Evolutionary conservation across 2,888 invertebrate species (phyloP).

Genomic region (Strigamia crassipes): DNA sequence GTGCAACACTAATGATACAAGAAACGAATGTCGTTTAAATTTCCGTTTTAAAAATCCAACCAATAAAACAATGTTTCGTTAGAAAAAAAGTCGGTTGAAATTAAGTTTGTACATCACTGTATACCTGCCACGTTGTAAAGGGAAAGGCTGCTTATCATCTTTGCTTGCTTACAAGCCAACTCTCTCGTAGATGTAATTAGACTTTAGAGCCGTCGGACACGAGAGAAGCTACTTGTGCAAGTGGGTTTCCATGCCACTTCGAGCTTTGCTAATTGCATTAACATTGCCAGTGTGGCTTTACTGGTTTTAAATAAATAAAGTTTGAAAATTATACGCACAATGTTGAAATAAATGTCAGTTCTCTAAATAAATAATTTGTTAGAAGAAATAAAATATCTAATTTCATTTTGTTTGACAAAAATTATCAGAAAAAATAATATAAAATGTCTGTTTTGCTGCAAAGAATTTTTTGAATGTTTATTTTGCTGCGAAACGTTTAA

Average conservation of each 20-base stretch:
- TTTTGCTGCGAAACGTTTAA: too few species aligned
- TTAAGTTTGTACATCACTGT: background rate
- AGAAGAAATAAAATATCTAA: background rate
- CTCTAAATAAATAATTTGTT: background rate
- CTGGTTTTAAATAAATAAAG: constrained; percentile 10
- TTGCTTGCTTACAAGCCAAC: background rate
- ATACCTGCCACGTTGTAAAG: background rate
- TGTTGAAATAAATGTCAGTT: background rate
- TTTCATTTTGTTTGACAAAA: background rate
- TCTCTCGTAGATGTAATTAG: background rate
- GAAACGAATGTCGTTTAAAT: background rate
- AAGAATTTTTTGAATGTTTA: too few species aligned
- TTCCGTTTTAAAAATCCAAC: background rate
- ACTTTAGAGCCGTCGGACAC: constrained; percentile 2
- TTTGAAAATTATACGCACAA: background rate
- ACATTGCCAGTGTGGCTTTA: constrained; percentile 4
- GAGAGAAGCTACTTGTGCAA: background rate
- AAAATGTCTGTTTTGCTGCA: too few species aligned
- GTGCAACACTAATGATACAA: background rate
- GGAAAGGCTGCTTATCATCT: constrained; percentile 3
- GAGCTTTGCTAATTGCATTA: background rate
- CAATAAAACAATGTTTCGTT: background rate
- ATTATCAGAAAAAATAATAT: background rate
- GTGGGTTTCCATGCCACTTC: constrained; percentile 10
- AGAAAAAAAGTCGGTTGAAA: background rate